Evolutionary conservation across 2,113 vertebrate species (phyloP).

Genomic region (Balaenoptera acutorostrata): DNA sequence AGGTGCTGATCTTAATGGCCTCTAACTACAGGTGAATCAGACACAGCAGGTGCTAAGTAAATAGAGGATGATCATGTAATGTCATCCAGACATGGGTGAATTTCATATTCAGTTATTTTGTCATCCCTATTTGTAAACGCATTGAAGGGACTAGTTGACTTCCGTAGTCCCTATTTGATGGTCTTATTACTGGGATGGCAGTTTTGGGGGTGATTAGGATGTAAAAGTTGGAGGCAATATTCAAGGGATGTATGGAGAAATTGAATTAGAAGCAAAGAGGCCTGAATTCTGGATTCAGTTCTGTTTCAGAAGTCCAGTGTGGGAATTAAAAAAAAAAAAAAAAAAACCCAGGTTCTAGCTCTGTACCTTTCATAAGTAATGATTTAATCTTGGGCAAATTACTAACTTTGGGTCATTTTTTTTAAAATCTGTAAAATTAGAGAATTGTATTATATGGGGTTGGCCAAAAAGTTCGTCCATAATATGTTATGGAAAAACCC

Average conservation of each 20-base stretch:
- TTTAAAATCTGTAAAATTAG: not conserved
- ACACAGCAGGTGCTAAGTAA: not conserved
- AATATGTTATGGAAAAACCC: too few species aligned
- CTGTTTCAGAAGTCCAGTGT: not conserved
- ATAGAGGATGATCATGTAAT: not conserved
- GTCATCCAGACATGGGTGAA: not conserved
- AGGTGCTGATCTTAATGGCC: not conserved
- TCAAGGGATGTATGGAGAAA: not conserved
- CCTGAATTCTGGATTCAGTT: not conserved
- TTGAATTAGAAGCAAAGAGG: not conserved
- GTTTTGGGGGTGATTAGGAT: not conserved
- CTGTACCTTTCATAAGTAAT: not conserved
- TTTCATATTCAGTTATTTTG: not conserved
- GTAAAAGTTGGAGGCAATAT: not conserved
- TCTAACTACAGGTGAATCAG: not conserved
- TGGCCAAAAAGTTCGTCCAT: too few species aligned
- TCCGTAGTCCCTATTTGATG: not conserved
- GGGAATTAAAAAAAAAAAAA: not conserved
- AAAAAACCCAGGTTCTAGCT: not conserved
- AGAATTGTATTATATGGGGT: not conserved
- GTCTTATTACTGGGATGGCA: not conserved
- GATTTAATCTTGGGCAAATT: not conserved
- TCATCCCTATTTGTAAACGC: not conserved
- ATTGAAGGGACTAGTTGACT: not conserved
- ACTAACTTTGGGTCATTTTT: not conserved